phyloP scores from a whole-genome alignment of 1,140 invertebrate species.

The Oryctes rhinoceros region DNA sequence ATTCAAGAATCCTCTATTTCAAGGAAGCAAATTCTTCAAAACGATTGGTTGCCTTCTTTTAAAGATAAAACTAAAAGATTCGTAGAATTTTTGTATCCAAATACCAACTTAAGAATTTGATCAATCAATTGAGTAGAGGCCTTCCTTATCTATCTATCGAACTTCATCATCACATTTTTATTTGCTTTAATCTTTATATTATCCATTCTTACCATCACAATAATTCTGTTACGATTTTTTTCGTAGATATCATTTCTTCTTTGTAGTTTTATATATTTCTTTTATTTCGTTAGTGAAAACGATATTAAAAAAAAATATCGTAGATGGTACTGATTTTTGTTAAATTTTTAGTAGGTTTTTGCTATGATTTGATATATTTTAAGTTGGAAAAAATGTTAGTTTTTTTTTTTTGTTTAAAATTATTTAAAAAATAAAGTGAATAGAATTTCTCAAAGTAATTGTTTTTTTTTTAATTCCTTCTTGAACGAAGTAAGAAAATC shows the following conservation, averaged over 20 bases:
- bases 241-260: too few species aligned
- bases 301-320: not conserved
- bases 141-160: not conserved
- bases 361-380: too few species aligned
- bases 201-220: slow-evolving; percentile 4
- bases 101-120: not conserved
- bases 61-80: not conserved
- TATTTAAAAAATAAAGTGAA: too few species aligned
- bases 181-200: not conserved
- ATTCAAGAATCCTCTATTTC: not conserved
- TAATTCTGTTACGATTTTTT: not conserved
- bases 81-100: not conserved
- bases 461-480: too few species aligned
- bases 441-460: too few species aligned
- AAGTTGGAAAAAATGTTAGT: too few species aligned
- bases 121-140: not conserved
- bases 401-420: too few species aligned
- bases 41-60: slow-evolving; percentile 20
- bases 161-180: not conserved
- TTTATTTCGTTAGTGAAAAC: not conserved
- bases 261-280: not conserved
- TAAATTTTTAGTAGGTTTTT: too few species aligned
- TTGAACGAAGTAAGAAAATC: too few species aligned
- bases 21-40: not conserved
- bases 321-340: not conserved